Evolutionary conservation across 2,797 vertebrate species (phyloP).

Genomic region (Diplodus sargus): DNA sequence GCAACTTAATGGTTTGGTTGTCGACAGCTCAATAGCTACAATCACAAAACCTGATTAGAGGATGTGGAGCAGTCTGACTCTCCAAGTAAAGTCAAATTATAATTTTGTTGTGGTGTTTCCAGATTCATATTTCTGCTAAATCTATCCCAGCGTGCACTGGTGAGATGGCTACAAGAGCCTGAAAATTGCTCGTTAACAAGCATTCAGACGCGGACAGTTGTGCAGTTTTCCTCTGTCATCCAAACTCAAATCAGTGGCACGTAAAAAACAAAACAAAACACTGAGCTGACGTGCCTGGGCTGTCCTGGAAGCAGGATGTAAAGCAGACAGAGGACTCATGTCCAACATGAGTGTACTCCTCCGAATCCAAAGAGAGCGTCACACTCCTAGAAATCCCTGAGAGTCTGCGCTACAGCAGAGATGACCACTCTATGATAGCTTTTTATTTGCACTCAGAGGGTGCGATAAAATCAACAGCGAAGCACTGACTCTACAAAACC

Average conservation of each 20-base stretch:
- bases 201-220: background rate
- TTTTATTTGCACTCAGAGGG: background rate
- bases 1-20: slow-evolving; percentile 4
- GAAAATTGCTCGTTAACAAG: slow-evolving; percentile 30
- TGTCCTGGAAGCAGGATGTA: background rate
- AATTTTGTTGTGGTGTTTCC: slow-evolving; percentile 10
- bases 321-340: background rate
- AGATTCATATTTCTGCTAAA: slow-evolving; percentile 25
- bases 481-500: background rate
- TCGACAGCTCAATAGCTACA: background rate
- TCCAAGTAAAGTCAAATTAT: slow-evolving; percentile 24
- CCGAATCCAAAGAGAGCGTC: background rate
- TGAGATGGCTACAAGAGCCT: slow-evolving; percentile 14
- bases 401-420: background rate
- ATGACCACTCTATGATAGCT: background rate
- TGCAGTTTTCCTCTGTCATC: background rate
- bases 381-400: background rate
- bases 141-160: slow-evolving; percentile 20
- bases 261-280: background rate
- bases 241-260: background rate
- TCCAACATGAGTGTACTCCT: background rate
- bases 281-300: background rate
- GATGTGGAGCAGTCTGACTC: slow-evolving; percentile 10
- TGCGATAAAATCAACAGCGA: slow-evolving; percentile 15
- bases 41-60: slow-evolving; percentile 18